Evolutionary conservation across 2,113 vertebrate species (phyloP).

Genomic region (Hystrix cristata): DNA sequence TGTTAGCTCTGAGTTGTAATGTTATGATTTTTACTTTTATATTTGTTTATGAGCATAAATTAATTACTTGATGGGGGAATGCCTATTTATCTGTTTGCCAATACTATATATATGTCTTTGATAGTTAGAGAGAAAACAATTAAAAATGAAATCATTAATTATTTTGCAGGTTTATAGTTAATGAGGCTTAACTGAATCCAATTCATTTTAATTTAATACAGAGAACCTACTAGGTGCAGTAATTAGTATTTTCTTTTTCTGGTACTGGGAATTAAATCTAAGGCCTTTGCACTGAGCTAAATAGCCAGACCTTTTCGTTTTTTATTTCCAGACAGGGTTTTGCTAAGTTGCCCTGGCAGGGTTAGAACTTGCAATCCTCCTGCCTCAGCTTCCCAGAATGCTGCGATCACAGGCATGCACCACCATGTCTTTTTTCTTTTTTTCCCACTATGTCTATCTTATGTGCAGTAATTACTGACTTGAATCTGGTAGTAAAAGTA

Average conservation of each 20-base stretch:
- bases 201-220: background rate
- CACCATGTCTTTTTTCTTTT: background rate
- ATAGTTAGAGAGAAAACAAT: constrained; percentile 26
- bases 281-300: background rate
- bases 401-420: background rate
- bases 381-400: background rate
- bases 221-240: background rate
- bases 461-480: background rate
- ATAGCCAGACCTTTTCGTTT: background rate
- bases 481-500: constrained; percentile 6
- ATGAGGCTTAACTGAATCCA: background rate
- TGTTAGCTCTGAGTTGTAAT: background rate
- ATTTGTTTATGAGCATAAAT: background rate
- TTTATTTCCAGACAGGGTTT: background rate
- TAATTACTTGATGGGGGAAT: background rate
- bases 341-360: background rate
- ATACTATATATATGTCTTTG: background rate
- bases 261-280: background rate
- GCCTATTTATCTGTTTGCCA: background rate
- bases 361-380: background rate
- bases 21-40: constrained; percentile 43
- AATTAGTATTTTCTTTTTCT: background rate
- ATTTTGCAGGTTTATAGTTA: background rate
- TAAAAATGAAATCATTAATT: constrained; percentile 45
- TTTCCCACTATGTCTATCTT: background rate